A percentile compares a stretch with the other conserved stretches of the same genome.
These are phyloP conservation scores for Ypsolopha scabrella DNA, from an alignment of 2,888 invertebrate species.

Conservation along the genomic window DNA sequence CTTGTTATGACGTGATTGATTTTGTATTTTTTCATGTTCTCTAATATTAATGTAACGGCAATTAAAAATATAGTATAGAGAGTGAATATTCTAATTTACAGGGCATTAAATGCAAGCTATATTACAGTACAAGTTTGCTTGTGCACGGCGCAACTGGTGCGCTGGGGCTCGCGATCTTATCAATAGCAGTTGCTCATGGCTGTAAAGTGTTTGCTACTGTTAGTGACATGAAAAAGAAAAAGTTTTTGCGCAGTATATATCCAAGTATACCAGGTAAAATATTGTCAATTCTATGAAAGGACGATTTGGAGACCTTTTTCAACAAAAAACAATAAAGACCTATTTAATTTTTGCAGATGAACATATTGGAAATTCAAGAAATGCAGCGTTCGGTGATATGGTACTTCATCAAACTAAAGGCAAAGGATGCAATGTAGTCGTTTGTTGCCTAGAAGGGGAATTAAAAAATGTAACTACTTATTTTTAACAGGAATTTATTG, in stretches of 20 bases:
- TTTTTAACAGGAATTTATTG: background rate
- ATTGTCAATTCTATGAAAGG: no score
- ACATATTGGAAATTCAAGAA: background rate
- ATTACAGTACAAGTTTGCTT: background rate
- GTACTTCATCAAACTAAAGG: background rate
- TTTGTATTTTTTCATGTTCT: no score
- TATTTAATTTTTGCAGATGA: background rate
- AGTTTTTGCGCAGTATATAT: background rate
- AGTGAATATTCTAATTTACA: background rate
- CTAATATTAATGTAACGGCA: no score
- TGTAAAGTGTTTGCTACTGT: constrained; percentile 6
- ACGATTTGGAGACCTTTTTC: no score
- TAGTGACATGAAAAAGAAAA: constrained; percentile 1
- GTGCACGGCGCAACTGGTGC: constrained; percentile 4
- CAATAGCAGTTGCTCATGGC: background rate
- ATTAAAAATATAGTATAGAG: no score
- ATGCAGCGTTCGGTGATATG: background rate
- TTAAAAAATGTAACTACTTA: background rate
- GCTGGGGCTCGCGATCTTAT: constrained; percentile 3
- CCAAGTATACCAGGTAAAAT: constrained; percentile 1
- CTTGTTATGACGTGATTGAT: no score
- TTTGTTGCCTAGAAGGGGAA: background rate
- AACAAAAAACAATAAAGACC: no score
- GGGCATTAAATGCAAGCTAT: background rate
- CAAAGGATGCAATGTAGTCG: background rate